Conservation (phyloP, 2,797 vertebrate species). For the Novumbra hubbsi region DNA sequence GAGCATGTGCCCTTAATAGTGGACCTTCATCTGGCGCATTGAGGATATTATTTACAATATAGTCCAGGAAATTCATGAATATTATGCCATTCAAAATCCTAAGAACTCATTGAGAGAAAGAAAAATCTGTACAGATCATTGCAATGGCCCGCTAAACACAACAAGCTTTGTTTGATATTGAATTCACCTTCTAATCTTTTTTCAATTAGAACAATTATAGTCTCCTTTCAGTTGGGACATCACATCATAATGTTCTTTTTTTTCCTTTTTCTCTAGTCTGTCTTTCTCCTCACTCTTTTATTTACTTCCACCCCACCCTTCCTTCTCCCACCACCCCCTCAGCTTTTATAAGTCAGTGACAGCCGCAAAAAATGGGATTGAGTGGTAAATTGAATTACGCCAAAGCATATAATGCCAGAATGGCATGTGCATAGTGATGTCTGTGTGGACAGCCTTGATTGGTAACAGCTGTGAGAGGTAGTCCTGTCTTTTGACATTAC, state of each 20-base stretch:
- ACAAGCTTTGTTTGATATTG: constrained; percentile 64
- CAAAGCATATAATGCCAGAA: constrained; percentile 65
- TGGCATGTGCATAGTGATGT: constrained; percentile 70
- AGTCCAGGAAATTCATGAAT: too few relatives aligned
- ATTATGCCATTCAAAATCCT: constrained; percentile 12
- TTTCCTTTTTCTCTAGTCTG: constrained; percentile 4
- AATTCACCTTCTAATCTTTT: constrained; percentile 60
- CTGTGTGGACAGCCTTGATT: constrained; percentile 61
- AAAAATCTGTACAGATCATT: constrained; percentile 33
- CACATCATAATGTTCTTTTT: constrained; percentile 9
- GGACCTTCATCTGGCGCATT: too few relatives aligned
- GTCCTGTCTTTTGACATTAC: constrained; percentile 48
- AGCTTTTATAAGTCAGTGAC: constrained; percentile 53
- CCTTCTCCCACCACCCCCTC: constrained; percentile 17
- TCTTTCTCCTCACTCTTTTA: background rate
- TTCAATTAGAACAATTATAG: constrained; percentile 56
- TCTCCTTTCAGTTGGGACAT: constrained; percentile 43
- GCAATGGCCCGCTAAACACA: constrained; percentile 49
- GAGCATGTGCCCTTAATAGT: too few relatives aligned
- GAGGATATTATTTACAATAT: too few relatives aligned
- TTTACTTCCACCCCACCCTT: background rate
- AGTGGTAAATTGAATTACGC: constrained; percentile 76
- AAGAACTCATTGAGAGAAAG: background rate
- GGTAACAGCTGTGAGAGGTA: constrained; percentile 64
- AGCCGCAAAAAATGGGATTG: constrained; percentile 66